Base-by-base conservation (phyloP, 1,140 invertebrate genomes). In the Arctopsyche grandis region DNA sequence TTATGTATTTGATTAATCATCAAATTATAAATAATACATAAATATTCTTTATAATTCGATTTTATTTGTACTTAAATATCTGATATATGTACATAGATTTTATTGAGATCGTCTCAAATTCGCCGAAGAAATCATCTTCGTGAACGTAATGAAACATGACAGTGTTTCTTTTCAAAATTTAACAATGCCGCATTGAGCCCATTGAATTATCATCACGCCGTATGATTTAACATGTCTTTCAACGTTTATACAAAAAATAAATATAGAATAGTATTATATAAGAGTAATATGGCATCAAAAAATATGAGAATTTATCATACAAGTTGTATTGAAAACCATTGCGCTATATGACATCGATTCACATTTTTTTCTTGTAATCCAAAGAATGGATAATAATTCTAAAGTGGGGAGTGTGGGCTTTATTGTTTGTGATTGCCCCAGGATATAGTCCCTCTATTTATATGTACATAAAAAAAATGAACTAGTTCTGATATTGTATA, bases 221-320 rank as follows among this genome's bases (percentile, higher is more conserved):
- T 76, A 26, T 75, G 52, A 69, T 80, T 69, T 21, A 21, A 24
- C 66, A 52, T 80, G 79, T 80, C 79, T 43, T 48, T 73, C 26
- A 46, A 22, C 29, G 9, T 29, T 9, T 71, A 44, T 14, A 38
- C 29, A 38, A 38, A 38, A 38, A 38, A 38, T n/a, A n/a, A n/a
- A n/a, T n/a, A n/a, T n/a, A n/a, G n/a, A n/a, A n/a, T n/a, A n/a
- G n/a, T n/a, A n/a, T n/a, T n/a, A n/a, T n/a, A n/a, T n/a, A n/a
- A n/a, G n/a, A n/a, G n/a, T n/a, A n/a, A n/a, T n/a, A 66, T 38
- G 26, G 29, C 69, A 58, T 29, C 29, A n/a, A 46, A 78, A n/a
- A 75, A 79, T 79, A 75, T 79, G 78, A 75, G 44, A 52, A 79
- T 79, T 79, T 79, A 79, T 79, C 78, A 75, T 75, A 69, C 29